Evolutionary conservation across 64 coral and sea anemone genomes (phyloP), one percentile per base, ranked within the genome.

Genomic region (Actinia tenebrosa): DNA sequence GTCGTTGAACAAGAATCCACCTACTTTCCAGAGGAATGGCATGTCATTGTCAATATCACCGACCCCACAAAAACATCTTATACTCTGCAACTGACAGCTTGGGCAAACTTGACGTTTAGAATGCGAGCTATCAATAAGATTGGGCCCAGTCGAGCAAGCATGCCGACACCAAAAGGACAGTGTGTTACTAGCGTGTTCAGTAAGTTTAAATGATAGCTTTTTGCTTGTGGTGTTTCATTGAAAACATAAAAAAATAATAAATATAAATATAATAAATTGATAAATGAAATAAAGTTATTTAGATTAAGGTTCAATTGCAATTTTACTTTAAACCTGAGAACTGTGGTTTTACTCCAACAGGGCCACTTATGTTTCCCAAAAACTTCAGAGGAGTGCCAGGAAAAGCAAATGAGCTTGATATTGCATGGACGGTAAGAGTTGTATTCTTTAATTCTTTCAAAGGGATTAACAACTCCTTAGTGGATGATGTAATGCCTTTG

Each of bases 81-180:
- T 42, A 47, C 45, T 10, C 47, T 95, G 14, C 23, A 87, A 6
- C 53, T 95, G 23, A 89, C 93, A 30, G 69, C 87, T 5, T 87
- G 87, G 84, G 87, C 87, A 15, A 59, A 62, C 22, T 43, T 95
- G n/a, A 85, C 80, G 2, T 95, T 92, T 79, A 83, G 91, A 20
- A 54, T 95, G 18, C 87, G 91, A 71, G 91, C 94, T 26, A 91
- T 96, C 1, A 96, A 96, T 64, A 86, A 78, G 8, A 86, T 96
- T 80, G 94, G 94, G 45, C 91, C 79, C 18, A 92, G 94, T 62
- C 78, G 94, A 27, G 87, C 87, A n/a, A 96, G 94, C 84, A 19
- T 77, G 64, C 60, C 91, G 3, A 96, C 94, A 22, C 1, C 64
- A 30, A 63, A 60, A 16, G 64, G 53, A 19, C 44, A 25, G 25